phyloP scores from a whole-genome alignment of 2,113 vertebrate genomes.

The Nyctereutes procyonoides region DNA sequence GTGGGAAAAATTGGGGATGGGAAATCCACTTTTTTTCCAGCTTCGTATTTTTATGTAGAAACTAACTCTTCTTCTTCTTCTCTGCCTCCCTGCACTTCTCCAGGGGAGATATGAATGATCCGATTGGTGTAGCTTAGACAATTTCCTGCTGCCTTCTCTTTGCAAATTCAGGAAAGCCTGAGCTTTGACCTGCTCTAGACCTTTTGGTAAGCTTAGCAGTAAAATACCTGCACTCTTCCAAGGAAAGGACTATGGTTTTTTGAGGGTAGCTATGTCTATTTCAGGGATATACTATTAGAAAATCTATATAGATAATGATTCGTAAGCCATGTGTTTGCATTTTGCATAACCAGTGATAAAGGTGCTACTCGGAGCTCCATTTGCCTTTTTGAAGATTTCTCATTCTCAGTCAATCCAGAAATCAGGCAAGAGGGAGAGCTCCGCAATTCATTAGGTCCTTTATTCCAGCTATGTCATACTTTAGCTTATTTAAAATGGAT shows the following conservation, averaged over 20 bases:
- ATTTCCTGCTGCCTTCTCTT: neutral
- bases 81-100: neutral
- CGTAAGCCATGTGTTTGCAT: neutral
- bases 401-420: neutral
- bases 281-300: neutral
- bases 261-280: neutral
- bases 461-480: neutral
- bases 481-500: neutral
- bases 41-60: neutral
- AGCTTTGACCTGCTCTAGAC: neutral
- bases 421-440: neutral
- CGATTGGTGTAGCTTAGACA: neutral
- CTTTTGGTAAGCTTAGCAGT: neutral
- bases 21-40: neutral
- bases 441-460: neutral
- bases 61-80: neutral
- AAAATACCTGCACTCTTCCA: neutral
- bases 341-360: neutral
- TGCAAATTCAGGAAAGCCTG: neutral
- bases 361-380: neutral
- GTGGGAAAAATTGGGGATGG: neutral
- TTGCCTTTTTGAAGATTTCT: neutral
- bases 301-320: neutral
- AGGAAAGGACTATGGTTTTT: neutral
- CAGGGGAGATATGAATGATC: neutral